Evolutionary conservation across 2,888 invertebrate genomes (phyloP), one percentile per base, ranked within the genome.

Genomic region (Erebia palarica): DNA sequence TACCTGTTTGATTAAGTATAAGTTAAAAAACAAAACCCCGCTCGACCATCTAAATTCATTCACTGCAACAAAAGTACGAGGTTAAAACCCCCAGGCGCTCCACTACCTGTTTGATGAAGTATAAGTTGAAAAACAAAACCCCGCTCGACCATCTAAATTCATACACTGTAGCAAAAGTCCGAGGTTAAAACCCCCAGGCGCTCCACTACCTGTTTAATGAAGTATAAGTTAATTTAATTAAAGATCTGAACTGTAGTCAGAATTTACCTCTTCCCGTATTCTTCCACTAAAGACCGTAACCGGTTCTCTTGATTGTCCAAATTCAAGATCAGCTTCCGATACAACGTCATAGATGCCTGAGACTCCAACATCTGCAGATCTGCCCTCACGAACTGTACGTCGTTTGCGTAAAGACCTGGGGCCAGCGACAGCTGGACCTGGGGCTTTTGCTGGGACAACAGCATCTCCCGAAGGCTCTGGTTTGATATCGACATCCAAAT

Each of bases 261-360:
- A 58, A 58, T 14, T 27, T 77, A 92, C 92, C 90, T 98, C 98
- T 85, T 98, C 97, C 64, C 96, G 94, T 82, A 97, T 97, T 82
- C 97, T 94, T 67, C 97, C 97, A 87, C 97, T 97, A 87, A 97
- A 97, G 0, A 97, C 97, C 3, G 97, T 97, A 1, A 97, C 97
- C 0, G 97, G 96, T 86, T 97, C 97, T 78, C 95, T 94, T 79
- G 97, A 96, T 0, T 98, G 97, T 78, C 97, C 97, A 86, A 98
- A 98, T 53, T 97, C 97, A 57, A 98, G 91, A 86, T 98, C 98
- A 1, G 97, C 97, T 87, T 98, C 97, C 4, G 98, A 98, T 71
- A 98, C 97, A 63, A 98, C 97, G 78, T 98, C 97, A 87, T 98
- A 98, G 27, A 97, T 94, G 0, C 97, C 97, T 76, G 97, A 97